Conservation (phyloP, 2,797 vertebrate species). For the Decapterus maruadsi region DNA sequence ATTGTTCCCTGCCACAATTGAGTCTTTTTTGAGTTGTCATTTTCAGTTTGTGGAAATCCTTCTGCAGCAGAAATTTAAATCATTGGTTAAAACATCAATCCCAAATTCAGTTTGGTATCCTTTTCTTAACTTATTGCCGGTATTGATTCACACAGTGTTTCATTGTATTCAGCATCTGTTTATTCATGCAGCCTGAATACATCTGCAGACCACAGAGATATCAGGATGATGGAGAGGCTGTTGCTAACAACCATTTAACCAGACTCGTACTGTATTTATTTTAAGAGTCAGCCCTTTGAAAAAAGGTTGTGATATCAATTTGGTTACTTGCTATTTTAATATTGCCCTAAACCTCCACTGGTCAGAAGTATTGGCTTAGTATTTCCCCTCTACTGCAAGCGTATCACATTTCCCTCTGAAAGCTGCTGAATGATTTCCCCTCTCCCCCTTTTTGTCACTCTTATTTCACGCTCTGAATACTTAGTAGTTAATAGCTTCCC, state of each 20-base stretch:
- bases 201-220: background rate
- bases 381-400: conserved; percentile 77
- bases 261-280: background rate
- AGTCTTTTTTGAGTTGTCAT: background rate
- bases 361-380: conserved; percentile 71
- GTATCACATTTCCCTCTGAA: conserved; percentile 77
- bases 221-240: background rate
- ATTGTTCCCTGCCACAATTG: background rate
- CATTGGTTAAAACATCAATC: background rate
- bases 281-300: conserved; percentile 22
- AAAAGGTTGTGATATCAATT: conserved; percentile 30
- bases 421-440: conserved; percentile 83
- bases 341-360: conserved; percentile 52
- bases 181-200: background rate
- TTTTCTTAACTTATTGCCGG: background rate
- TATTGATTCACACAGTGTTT: background rate
- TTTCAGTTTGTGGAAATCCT: background rate
- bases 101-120: background rate
- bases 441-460: conserved; percentile 84
- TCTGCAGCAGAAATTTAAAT: background rate
- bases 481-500: conserved; percentile 85
- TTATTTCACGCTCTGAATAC: conserved; percentile 89
- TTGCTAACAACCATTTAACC: background rate
- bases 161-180: background rate
- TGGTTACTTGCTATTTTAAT: conserved; percentile 43